Evolutionary conservation across 2,113 vertebrate species (phyloP).

Genomic region (Pyxicephalus adspersus): DNA sequence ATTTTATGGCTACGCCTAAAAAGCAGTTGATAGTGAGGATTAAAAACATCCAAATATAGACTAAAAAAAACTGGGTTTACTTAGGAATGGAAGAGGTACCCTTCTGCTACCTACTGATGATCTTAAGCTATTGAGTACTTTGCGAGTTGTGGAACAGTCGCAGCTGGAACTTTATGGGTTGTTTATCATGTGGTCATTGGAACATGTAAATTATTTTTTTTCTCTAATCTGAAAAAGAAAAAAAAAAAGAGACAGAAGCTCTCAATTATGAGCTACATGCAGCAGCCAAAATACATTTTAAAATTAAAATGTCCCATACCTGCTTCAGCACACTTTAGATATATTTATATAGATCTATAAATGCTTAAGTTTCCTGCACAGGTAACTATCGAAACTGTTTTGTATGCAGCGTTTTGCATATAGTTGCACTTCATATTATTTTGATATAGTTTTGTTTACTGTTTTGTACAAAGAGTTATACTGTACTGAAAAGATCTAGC

Average conservation of each 20-base stretch:
- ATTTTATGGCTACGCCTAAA: neutral
- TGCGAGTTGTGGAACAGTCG: neutral
- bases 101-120: neutral
- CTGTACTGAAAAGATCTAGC: conserved; percentile 52
- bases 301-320: neutral
- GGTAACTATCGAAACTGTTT: conserved; percentile 15
- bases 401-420: conserved; percentile 49
- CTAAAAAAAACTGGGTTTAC: neutral
- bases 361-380: conserved; percentile 42
- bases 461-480: conserved; percentile 53
- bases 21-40: neutral
- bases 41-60: neutral
- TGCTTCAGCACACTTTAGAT: conserved; percentile 21
- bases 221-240: neutral
- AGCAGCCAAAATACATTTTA: neutral
- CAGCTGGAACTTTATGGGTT: neutral
- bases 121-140: neutral
- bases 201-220: neutral
- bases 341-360: conserved; percentile 51
- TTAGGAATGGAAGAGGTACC: neutral
- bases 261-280: too few species aligned
- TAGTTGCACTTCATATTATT: conserved; percentile 53
- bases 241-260: neutral
- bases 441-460: conserved; percentile 55
- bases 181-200: neutral